Percentiles rank a stretch among this genome's conserved stretches.
Conservation (phyloP, 1,140 invertebrate species). For the Scaptomyza montana region DNA sequence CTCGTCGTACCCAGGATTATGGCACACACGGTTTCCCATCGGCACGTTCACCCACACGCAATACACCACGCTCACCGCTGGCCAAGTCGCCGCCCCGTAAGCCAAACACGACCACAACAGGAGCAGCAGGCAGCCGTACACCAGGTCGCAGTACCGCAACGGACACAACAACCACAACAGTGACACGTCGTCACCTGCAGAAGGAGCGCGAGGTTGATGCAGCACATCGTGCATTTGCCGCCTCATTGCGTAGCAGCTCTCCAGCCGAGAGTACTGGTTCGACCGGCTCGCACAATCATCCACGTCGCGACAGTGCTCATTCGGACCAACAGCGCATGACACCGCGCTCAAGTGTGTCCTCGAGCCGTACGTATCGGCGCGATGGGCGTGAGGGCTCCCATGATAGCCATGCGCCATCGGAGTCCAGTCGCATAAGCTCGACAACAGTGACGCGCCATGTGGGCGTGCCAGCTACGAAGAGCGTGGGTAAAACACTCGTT, state of each 20-base stretch:
- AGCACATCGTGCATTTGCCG: constrained; percentile 89
- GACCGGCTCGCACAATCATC: constrained; percentile 37
- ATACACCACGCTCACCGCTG: constrained; percentile 27
- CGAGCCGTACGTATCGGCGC: constrained; percentile 60
- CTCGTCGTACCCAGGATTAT: constrained; percentile 54
- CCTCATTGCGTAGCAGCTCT: constrained; percentile 86
- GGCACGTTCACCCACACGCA: constrained; percentile 41
- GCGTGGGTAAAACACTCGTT: constrained; percentile 55
- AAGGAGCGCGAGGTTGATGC: constrained; percentile 86
- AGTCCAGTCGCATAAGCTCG: constrained; percentile 75
- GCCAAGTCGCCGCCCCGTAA: constrained; percentile 43
- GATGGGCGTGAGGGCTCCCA: constrained; percentile 75
- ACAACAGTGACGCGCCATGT: constrained; percentile 68
- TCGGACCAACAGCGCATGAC: constrained; percentile 52
- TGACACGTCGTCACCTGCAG: constrained; percentile 74
- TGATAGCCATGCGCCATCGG: constrained; percentile 75
- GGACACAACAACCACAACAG: constrained; percentile 38
- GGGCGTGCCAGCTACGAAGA: constrained; percentile 57
- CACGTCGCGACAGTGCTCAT: constrained; percentile 48
- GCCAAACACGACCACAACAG: constrained; percentile 3
- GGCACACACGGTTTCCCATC: constrained; percentile 46
- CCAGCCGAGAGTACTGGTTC: constrained; percentile 70
- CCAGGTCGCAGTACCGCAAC: constrained; percentile 24
- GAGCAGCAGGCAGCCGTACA: constrained; percentile 9
- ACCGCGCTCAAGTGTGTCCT: constrained; percentile 74